phyloP scores from a whole-genome alignment of 2,888 invertebrate genomes.

The Alitta virens region DNA sequence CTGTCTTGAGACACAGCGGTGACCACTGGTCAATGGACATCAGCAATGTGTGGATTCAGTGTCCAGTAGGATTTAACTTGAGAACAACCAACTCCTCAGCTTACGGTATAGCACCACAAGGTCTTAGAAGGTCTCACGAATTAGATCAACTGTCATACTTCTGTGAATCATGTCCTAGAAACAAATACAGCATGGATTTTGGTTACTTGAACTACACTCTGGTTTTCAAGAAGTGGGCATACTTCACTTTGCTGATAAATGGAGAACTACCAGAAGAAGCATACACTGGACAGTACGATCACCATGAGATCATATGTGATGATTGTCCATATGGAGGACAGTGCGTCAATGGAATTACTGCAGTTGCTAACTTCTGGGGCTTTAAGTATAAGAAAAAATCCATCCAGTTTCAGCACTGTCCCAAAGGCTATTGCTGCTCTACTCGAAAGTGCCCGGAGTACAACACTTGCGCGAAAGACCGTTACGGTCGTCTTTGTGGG shows the following conservation, averaged over 20 bases:
- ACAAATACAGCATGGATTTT: conserved; percentile 32
- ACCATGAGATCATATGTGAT: conserved; percentile 28
- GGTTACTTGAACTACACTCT: conserved; percentile 33
- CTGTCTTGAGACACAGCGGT: conserved; percentile 30
- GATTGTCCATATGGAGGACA: conserved; percentile 33
- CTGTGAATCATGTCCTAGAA: conserved; percentile 31
- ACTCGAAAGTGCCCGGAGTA: conserved; percentile 20
- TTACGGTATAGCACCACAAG: conserved; percentile 25
- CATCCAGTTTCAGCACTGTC: conserved; percentile 31
- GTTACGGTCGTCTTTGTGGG: conserved; percentile 29
- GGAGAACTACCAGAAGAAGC: conserved; percentile 24
- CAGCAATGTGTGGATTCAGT: conserved; percentile 31
- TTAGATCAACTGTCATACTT: conserved; percentile 32
- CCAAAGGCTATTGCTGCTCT: conserved; percentile 30
- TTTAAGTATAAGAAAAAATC: conserved; percentile 13
- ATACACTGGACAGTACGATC: conserved; percentile 28
- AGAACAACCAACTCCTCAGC: conserved; percentile 31
- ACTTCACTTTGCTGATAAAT: conserved; percentile 31
- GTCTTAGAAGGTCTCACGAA: conserved; percentile 23
- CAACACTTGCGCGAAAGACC: conserved; percentile 18
- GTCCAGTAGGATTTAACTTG: conserved; percentile 29
- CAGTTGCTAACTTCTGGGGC: conserved; percentile 34
- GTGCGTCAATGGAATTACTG: conserved; percentile 28
- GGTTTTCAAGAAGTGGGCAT: conserved; percentile 24
- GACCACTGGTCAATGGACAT: conserved; percentile 31